These are phyloP conservation scores for Myrmophylax atrothorax DNA, from an alignment of 2,113 vertebrate genomes.

Conservation along the genomic window DNA sequence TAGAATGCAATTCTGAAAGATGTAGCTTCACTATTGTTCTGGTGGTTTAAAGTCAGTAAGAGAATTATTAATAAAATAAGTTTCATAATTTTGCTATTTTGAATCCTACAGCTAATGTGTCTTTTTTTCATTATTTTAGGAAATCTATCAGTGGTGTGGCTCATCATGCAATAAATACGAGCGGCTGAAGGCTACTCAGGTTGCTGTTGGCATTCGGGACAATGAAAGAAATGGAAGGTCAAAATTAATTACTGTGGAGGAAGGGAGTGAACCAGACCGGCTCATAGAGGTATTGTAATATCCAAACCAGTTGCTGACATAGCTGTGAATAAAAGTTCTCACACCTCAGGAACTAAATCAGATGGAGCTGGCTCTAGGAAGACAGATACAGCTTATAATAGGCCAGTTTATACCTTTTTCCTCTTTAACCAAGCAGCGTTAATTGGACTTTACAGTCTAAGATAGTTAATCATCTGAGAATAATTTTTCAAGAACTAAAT, in stretches of 20 bases:
- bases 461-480: neutral
- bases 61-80: neutral
- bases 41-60: neutral
- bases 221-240: conserved; percentile 87
- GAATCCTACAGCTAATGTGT: neutral
- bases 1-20: neutral
- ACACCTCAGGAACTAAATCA: neutral
- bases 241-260: conserved; percentile 82
- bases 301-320: neutral
- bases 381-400: neutral
- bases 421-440: neutral
- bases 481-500: neutral
- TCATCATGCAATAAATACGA: conserved; percentile 89
- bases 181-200: conserved; percentile 85
- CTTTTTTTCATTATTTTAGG: conserved; percentile 68
- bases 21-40: neutral
- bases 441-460: neutral
- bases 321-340: neutral
- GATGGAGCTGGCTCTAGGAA: neutral
- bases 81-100: neutral
- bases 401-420: neutral
- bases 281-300: conserved; percentile 75
- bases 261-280: conserved; percentile 77
- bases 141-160: conserved; percentile 93
- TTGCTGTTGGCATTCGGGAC: conserved; percentile 89